These are phyloP conservation scores for Ptychodera flava DNA, from an alignment of 35 echinoderm and acorn worm genomes.

Conservation along the genomic window DNA sequence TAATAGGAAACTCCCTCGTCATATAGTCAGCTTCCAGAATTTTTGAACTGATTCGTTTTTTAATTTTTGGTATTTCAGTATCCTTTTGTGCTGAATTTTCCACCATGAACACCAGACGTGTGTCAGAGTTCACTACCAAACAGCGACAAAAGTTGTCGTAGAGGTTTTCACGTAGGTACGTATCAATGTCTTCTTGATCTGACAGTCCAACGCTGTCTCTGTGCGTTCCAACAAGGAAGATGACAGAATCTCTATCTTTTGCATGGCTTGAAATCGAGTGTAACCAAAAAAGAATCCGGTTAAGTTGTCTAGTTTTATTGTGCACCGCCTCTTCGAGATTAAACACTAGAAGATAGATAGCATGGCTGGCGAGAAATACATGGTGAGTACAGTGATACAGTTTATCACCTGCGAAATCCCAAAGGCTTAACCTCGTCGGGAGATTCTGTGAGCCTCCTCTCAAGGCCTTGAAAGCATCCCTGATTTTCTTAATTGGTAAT, in stretches of 20 bases:
- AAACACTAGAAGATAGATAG: too few relatives aligned
- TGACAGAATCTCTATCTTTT: not conserved
- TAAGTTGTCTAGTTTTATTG: not conserved
- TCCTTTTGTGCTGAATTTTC: constrained; percentile 12
- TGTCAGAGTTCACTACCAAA: not conserved
- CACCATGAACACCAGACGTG: constrained; percentile 5
- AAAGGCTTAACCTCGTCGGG: not conserved
- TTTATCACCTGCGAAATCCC: constrained; percentile 4
- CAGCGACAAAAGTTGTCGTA: not conserved
- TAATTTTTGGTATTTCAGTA: not conserved
- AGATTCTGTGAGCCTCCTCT: too few relatives aligned
- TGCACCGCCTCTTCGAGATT: too few relatives aligned
- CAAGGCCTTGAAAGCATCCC: too few relatives aligned
- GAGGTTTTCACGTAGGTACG: not conserved
- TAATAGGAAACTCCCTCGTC: constrained; percentile 14
- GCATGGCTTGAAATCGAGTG: constrained; percentile 14
- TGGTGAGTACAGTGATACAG: too few relatives aligned
- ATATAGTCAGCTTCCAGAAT: constrained; percentile 3
- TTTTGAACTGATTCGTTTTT: not conserved
- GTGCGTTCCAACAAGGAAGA: too few relatives aligned
- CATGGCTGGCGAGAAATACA: too few relatives aligned
- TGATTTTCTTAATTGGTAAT: too few relatives aligned
- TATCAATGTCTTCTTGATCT: not conserved
- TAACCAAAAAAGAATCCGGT: constrained; percentile 19
- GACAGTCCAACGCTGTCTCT: too few relatives aligned